These are phyloP conservation scores for Hoplias malabaricus DNA, from an alignment of 2,113 vertebrate species.

Conservation along the genomic window DNA sequence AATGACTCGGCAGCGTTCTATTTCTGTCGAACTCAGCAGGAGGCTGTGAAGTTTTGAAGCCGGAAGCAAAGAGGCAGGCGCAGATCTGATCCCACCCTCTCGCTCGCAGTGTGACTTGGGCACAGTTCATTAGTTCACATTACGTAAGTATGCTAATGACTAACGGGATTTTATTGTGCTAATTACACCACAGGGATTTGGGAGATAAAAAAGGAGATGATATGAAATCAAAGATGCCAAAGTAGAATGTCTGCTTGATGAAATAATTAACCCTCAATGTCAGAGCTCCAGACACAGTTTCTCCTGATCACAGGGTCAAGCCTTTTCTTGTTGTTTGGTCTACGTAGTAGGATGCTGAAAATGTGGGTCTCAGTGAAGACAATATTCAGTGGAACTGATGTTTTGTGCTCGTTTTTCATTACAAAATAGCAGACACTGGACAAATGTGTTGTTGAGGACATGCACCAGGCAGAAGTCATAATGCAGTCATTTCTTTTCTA, in stretches of 20 bases:
- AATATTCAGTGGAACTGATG: slow-evolving; percentile 4
- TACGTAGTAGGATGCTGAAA: slow-evolving; percentile 8
- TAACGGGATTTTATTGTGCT: slow-evolving; percentile 46
- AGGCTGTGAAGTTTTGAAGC: slow-evolving; percentile 6
- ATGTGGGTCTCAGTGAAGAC: neutral
- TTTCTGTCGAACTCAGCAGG: neutral
- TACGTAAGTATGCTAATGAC: slow-evolving; percentile 55
- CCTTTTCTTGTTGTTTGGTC: slow-evolving; percentile 20
- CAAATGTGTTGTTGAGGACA: neutral
- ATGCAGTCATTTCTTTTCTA: too few species aligned
- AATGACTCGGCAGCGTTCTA: neutral
- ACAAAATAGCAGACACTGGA: slow-evolving; percentile 31
- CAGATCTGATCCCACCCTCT: slow-evolving; percentile 10
- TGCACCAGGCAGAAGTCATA: neutral
- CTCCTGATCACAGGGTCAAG: neutral
- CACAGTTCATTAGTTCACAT: slow-evolving; percentile 56
- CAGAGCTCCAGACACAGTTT: neutral
- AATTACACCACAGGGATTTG: slow-evolving; percentile 48
- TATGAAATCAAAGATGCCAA: slow-evolving; percentile 30
- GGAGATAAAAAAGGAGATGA: slow-evolving; percentile 46
- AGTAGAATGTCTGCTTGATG: slow-evolving; percentile 43
- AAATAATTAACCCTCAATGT: slow-evolving; percentile 44
- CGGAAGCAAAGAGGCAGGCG: neutral
- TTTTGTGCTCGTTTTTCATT: slow-evolving; percentile 27
- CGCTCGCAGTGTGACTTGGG: slow-evolving; percentile 17